phyloP scores from a whole-genome alignment of 2,888 invertebrate species.

The Sepiola atlantica region DNA sequence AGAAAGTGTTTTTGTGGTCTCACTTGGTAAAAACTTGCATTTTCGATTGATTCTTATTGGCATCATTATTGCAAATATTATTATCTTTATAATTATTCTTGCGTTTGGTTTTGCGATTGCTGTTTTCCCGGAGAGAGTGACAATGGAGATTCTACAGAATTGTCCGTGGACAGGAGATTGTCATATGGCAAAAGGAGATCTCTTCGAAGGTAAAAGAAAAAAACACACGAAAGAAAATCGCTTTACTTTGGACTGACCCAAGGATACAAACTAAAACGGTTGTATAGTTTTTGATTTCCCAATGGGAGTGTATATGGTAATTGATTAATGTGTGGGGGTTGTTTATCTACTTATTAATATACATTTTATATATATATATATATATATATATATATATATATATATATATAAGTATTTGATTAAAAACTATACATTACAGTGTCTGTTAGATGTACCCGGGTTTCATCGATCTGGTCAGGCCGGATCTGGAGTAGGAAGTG shows the following conservation, averaged over 20 bases:
- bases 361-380: background rate
- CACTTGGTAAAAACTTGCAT: constrained; percentile 46
- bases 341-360: background rate
- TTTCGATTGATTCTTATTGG: background rate
- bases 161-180: background rate
- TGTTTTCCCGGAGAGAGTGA: background rate
- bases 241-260: background rate
- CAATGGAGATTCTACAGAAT: constrained; percentile 32
- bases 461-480: too few species aligned
- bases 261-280: background rate
- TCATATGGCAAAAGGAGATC: constrained; percentile 6
- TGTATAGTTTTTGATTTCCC: background rate
- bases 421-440: too few species aligned
- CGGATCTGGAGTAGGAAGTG: too few species aligned
- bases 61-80: background rate
- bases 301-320: background rate
- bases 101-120: background rate
- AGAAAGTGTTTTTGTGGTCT: background rate
- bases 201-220: background rate
- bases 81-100: background rate
- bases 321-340: background rate
- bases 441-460: too few species aligned
- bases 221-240: too few species aligned
- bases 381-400: background rate
- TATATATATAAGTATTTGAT: background rate